Evolutionary conservation across 2,113 vertebrate species (phyloP), one percentile per base, ranked within the genome.

Genomic region (Polypterus senegalus): DNA sequence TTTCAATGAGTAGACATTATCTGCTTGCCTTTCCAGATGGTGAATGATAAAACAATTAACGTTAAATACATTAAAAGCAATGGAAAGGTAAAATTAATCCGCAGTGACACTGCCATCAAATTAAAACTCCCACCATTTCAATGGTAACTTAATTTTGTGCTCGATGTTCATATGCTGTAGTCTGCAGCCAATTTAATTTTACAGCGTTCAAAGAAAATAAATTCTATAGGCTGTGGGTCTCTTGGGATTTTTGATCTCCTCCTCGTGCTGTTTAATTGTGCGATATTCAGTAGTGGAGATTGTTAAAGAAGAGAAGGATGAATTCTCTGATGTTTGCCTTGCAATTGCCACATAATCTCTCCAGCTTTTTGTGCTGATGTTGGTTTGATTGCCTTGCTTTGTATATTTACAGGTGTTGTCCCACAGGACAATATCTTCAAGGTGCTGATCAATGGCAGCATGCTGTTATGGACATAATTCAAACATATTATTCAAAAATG

Each of bases 101-200:
- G 47, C 62, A 59, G 43, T 43, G 60, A 55, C 61, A 60, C 54
- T 52, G 55, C 49, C 11, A 54, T 61, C 11, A 47, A 54, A 48
- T 63, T 64, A 47, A 11, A 44, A 27, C 27, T 27, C 53, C 61
- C 58, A 61, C 59, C 47, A 61, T 68, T 66, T 62, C 58, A 61
- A 54, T 58, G 43, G 9, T 58, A 62, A 67, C 53, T 63, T 47
- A 63, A 59, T 73, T 65, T 63, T 60, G 52, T 46, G 60, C 47
- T 65, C 56, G 51, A 52, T 63, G 65, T 59, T 67, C 63, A 27
- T 45, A 49, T 27, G 45, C 52, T 48, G 57, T 10, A 58, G 49
- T 54, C 65, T 56, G 54, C 66, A 63, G 64, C 65, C 63, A 61
- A 72, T 76, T 63, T 75, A 61, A 67, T 69, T 69, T 73, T 71